Evolutionary conservation across 2,888 invertebrate genomes (phyloP), one percentile per base, ranked within the genome.

Genomic region (Saturnia pavonia): DNA sequence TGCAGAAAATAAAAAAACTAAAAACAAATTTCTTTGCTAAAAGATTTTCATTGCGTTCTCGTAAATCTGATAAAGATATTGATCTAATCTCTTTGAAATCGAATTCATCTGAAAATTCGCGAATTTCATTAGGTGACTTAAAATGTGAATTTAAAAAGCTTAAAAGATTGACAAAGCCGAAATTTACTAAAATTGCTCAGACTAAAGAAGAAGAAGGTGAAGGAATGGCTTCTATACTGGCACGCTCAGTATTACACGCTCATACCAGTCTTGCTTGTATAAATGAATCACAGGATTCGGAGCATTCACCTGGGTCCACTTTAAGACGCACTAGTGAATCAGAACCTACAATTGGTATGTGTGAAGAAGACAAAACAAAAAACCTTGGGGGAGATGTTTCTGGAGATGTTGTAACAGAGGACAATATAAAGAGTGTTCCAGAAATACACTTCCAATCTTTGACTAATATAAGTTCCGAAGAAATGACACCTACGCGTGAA

Each of bases 171-270:
- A 94, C 94, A 77, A 89, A 94, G 67, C 89, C 90, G 0, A 89
- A 88, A 72, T 84, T 91, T 65, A 83, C 84, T 25, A 92, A 89
- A 79, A 81, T 89, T 3, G 85, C 82, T 68, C 76, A 78, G n/a
- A 87, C 86, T 76, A 88, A 86, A 75, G 85, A 87, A 69, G 95
- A 94, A 51, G 94, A 94, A 77, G 94, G 94, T 1, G 94, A 95
- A 70, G 94, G 95, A 1, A 96, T 96, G 94, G 96, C 96, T 0
- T 95, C 96, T 19, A 91, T 96, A 67, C 87, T 96, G 25, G 96
- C 96, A 12, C 91, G 95, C 73, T 96, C 96, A 2, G 95, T 96
- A 1, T 94, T 95, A 76, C 94, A 94, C 71, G 95, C 94, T 7
- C 94, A 95, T 65, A 94, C 95, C 7, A 95, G 94, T 80, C 88